These are phyloP conservation scores for Ciconia nigra DNA, from an alignment of 2,797 vertebrate species.

Conservation along the genomic window DNA sequence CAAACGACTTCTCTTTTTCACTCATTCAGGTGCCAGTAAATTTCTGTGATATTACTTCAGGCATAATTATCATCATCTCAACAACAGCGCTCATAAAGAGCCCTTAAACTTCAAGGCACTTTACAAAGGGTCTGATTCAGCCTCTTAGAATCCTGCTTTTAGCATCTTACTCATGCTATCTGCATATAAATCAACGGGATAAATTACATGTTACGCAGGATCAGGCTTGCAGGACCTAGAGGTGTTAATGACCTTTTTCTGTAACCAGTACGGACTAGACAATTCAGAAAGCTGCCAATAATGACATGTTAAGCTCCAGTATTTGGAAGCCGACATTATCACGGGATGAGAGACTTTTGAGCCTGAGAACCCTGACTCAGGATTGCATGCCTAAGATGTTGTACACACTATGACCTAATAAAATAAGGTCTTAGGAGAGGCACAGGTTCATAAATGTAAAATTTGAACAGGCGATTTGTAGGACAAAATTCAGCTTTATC, in stretches of 20 bases:
- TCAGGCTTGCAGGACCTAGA: not conserved
- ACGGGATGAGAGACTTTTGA: not conserved
- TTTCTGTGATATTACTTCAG: not conserved
- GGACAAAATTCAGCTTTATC: not conserved
- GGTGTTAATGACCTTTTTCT: not conserved
- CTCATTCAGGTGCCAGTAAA: not conserved
- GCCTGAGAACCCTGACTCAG: not conserved
- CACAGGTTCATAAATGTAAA: not conserved
- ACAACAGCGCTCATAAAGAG: not conserved
- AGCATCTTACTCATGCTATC: not conserved
- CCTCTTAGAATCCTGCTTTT: not conserved
- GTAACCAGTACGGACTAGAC: not conserved
- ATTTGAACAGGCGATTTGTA: not conserved
- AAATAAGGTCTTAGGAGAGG: not conserved
- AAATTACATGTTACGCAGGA: not conserved
- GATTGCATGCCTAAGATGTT: not conserved
- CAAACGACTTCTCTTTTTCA: not conserved
- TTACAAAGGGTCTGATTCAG: constrained; percentile 7
- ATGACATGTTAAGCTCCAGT: not conserved
- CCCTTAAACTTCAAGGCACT: not conserved
- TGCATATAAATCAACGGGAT: not conserved
- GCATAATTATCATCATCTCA: not conserved
- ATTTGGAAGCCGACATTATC: not conserved
- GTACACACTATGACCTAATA: not conserved
- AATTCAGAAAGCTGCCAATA: not conserved